Percentiles rank a stretch among this genome's conserved stretches.
phyloP scores from a whole-genome alignment of 2,888 invertebrate species.

The Drosophila nr. perissopoda region DNA sequence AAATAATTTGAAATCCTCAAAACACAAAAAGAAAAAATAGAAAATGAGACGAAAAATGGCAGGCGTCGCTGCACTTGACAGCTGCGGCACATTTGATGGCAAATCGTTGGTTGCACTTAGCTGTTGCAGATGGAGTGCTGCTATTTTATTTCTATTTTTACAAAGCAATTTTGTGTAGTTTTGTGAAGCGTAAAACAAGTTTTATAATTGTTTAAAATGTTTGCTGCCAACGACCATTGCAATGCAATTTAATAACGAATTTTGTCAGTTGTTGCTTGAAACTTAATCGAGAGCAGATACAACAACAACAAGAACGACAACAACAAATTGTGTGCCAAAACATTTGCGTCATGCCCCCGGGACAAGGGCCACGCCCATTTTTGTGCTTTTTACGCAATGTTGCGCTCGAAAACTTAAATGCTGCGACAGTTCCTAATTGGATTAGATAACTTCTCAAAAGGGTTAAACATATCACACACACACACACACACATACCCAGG shows the following conservation, averaged over 20 bases:
- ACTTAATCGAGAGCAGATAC: conserved; percentile 71
- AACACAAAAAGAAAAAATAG: conserved; percentile 2
- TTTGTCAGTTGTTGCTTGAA: conserved; percentile 76
- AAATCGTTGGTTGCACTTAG: conserved; percentile 70
- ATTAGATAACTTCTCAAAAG: conserved; percentile 76
- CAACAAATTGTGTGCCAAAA: conserved; percentile 56
- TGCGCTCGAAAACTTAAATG: conserved; percentile 60
- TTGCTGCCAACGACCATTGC: conserved; percentile 72
- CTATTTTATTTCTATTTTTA: conserved; percentile 21
- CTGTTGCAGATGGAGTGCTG: conserved; percentile 33
- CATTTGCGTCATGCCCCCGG: conserved; percentile 24
- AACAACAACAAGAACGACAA: conserved; percentile 36
- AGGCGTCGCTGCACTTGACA: conserved; percentile 71
- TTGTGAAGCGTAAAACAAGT: conserved; percentile 77
- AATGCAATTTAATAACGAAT: conserved; percentile 76
- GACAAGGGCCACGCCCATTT: conserved; percentile 38
- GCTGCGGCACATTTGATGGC: conserved; percentile 76
- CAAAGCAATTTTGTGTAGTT: conserved; percentile 46
- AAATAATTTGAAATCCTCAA: conserved; percentile 33
- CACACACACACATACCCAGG: conserved; percentile 1
- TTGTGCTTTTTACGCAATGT: conserved; percentile 64
- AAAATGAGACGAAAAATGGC: conserved; percentile 21
- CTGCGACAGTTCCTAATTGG: conserved; percentile 75
- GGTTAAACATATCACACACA: conserved; percentile 52
- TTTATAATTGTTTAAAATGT: conserved; percentile 79